Conservation (phyloP, 2,888 invertebrate genomes). For the Laspeyria flexula region DNA sequence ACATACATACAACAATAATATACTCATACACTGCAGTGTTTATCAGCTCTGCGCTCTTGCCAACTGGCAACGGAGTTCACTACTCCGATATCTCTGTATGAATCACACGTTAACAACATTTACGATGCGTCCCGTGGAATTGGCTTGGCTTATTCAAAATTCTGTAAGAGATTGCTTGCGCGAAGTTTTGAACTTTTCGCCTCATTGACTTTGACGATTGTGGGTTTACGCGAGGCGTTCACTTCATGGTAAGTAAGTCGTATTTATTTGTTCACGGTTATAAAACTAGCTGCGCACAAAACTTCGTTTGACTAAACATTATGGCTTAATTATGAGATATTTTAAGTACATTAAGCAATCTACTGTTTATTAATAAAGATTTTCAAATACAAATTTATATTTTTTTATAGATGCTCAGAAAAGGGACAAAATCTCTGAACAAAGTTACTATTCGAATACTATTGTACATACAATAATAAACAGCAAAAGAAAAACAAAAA, state of each 20-base stretch:
- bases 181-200: constrained; percentile 2
- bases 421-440: too few species aligned
- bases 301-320: too few species aligned
- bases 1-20: constrained; percentile 18
- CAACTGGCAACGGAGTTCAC: constrained; percentile 61
- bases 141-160: constrained; percentile 3
- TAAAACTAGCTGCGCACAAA: not conserved
- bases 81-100: constrained; percentile 44
- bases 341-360: too few species aligned
- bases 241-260: not conserved
- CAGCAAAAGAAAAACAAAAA: not conserved
- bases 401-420: too few species aligned
- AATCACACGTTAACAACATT: constrained; percentile 48
- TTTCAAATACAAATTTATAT: too few species aligned
- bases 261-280: not conserved
- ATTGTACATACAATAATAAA: not conserved
- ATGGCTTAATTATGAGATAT: too few species aligned
- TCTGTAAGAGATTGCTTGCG: constrained; percentile 1
- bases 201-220: not conserved
- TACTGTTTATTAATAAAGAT: too few species aligned
- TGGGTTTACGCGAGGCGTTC: not conserved
- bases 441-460: too few species aligned
- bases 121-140: constrained; percentile 13
- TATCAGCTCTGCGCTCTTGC: constrained; percentile 50
- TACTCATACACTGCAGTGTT: constrained; percentile 40